Evolutionary conservation across 2,113 vertebrate species (phyloP), one percentile per base, ranked within the genome.

Genomic region (Aptenodytes forsteri): DNA sequence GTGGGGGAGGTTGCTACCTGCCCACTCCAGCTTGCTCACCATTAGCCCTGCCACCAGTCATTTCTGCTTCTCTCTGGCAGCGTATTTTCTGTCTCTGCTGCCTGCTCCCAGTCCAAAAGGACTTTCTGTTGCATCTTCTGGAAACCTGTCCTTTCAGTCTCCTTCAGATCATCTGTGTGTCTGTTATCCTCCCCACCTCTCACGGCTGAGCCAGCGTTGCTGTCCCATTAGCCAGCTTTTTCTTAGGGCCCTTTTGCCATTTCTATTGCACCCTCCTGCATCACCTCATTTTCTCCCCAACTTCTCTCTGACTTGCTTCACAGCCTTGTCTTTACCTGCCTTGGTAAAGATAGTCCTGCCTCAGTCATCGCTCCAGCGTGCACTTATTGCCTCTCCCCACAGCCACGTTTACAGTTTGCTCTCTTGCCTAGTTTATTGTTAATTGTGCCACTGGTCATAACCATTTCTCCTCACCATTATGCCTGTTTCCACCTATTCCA

Each of bases 181-280:
- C 64, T 44, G 23, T 77, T 50, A 58, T 38, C 22, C 9, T 65
- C 27, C 34, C 21, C n/a, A 36, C 18, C 52, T 78, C 25, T 36
- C 21, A 20, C 1, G 2, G 34, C 44, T 40, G 46, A 52, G 14
- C 38, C 64, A 56, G 22, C 0, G 0, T 16, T n/a, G 11, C 44
- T 59, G 34, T n/a, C 36, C 47, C 1, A 0, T 62, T 40, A 88
- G 56, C 19, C n/a, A 52, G 10, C 50, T 72, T 65, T n/a, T 89
- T 65, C 29, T 40, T 14, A 46, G 20, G 34, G 16, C 16, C 6
- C 11, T 32, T 83, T 71, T 56, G 29, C 34, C 29, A 66, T 25
- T 27, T 50, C 14, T n/a, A 1, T 10, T 59, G 65, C 27, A 71
- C 44, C 27, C 19, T 77, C 14, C 29, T 1, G 0, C 44, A 40